Evolutionary conservation across 2,797 vertebrate species (phyloP), one percentile per base, ranked within the genome.

Genomic region (Dallia pectoralis): DNA sequence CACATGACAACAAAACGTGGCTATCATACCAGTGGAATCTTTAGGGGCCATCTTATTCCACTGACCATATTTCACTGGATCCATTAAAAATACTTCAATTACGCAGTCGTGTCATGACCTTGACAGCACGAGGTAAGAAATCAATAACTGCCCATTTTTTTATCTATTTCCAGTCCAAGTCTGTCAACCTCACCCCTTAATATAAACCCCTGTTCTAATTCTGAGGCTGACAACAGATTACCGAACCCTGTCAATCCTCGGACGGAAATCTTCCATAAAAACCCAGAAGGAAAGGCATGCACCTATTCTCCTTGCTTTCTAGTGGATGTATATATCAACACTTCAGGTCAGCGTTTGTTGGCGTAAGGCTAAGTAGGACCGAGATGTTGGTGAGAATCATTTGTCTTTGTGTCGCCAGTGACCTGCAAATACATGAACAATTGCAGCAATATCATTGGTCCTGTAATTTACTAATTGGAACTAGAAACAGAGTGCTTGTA

Each of bases 101-200:
- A 87, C 82, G 74, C 72, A 9, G 73, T 81, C 61, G 85, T 88
- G 86, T 85, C 77, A 75, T 87, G 87, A 92, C 90, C 89, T 91
- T 91, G 85, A 87, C 74, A 84, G 75, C 80, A 65, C 64, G 75
- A 77, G 63, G 72, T 64, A 70, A 79, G 14, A 53, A 74, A 72
- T 89, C 86, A 85, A 91, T 91, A 86, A 81, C 51, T 32, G 27
- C n/a, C 68, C 18, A 27, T 2, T 29, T 73, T 74, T 82, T 78
- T 62, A 48, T 78, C 75, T 79, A 22, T 67, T 18, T 29, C 30
- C 70, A 67, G 74, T 82, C 75, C 59, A 76, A 66, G 53, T 63
- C 5, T 80, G 81, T 82, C 78, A 69, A 69, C 18, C 4, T 79
- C 53, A 32, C 61, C 25, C 12, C 25, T 4, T 59, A 33, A 71